These are phyloP conservation scores for Egretta garzetta DNA, from an alignment of 2,113 vertebrate genomes.

Conservation along the genomic window DNA sequence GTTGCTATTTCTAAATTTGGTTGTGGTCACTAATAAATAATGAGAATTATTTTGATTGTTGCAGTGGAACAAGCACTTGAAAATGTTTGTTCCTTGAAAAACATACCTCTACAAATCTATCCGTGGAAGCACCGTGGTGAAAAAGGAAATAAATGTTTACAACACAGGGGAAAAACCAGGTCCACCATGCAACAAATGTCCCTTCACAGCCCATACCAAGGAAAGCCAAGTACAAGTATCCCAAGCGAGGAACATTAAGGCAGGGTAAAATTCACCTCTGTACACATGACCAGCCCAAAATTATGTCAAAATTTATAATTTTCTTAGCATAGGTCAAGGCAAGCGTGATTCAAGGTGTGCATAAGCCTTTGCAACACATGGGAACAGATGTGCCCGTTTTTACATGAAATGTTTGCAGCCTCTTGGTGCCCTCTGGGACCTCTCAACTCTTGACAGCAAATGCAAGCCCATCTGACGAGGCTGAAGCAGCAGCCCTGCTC, in stretches of 20 bases:
- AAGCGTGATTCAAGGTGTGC: not conserved
- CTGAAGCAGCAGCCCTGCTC: not conserved
- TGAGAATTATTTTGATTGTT: not conserved
- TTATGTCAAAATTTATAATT: not conserved
- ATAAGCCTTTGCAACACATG: fast-evolving
- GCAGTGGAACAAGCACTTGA: not conserved
- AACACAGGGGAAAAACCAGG: not conserved
- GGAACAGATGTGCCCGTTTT: not conserved
- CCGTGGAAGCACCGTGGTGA: not conserved
- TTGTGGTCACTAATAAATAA: not conserved
- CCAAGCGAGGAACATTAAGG: not conserved
- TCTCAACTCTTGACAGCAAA: not conserved
- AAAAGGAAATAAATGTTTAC: not conserved
- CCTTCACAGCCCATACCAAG: not conserved
- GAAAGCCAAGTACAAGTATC: not conserved
- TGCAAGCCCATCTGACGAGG: not conserved
- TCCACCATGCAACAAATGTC: not conserved
- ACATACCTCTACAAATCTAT: not conserved
- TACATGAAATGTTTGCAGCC: not conserved
- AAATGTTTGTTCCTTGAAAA: not conserved
- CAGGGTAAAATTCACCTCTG: not conserved
- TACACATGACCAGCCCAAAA: not conserved
- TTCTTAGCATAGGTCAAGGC: not conserved
- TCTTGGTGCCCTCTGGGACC: not conserved
- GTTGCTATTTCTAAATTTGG: not conserved